These are phyloP conservation scores for Rhodinocichla rosea DNA, from an alignment of 2,113 vertebrate species.

Conservation along the genomic window DNA sequence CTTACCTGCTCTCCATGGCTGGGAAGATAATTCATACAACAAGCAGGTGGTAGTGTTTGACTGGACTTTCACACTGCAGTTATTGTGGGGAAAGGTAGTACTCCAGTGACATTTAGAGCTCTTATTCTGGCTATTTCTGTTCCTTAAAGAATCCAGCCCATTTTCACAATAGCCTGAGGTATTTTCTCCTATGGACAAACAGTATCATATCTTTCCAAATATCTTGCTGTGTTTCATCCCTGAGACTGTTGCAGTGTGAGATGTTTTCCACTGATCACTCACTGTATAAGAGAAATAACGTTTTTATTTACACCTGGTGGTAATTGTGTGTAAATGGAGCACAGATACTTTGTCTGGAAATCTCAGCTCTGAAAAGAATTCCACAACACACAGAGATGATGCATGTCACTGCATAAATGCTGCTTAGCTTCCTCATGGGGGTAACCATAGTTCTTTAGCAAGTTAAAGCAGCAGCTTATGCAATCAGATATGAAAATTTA, in stretches of 20 bases:
- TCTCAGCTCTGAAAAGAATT: neutral
- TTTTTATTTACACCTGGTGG: neutral
- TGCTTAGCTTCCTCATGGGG: neutral
- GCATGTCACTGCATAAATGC: neutral
- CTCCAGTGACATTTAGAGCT: neutral
- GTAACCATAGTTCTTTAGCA: neutral
- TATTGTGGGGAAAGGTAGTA: neutral
- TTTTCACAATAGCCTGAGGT: neutral
- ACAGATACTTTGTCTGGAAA: neutral
- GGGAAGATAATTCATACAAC: neutral
- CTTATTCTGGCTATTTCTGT: neutral
- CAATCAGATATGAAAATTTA: conserved; percentile 21
- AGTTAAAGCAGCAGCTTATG: conserved; percentile 18
- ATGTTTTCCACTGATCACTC: neutral
- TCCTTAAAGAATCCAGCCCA: neutral
- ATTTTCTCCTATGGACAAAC: neutral
- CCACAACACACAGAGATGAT: neutral
- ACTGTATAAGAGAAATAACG: neutral
- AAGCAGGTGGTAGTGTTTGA: neutral
- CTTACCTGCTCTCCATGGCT: neutral
- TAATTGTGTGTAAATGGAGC: neutral
- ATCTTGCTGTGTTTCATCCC: neutral
- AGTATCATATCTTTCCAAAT: neutral
- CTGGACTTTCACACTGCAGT: neutral
- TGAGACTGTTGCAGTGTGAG: neutral